Base-by-base conservation (phyloP, 92 coral and sea anemone species). In the Muricea muricata region DNA sequence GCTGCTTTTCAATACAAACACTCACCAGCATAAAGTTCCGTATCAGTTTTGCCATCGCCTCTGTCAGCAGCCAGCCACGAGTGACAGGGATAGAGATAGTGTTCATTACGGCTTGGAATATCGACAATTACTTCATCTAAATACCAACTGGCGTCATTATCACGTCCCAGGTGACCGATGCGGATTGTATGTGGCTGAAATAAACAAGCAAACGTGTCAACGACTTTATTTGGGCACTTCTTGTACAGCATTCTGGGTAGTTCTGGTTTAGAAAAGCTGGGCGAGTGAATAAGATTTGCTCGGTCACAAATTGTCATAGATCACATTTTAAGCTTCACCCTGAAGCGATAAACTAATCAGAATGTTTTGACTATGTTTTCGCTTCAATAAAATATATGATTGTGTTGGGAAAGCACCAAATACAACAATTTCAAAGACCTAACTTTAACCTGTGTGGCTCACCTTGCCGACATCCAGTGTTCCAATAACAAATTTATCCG, bases 381-480 rank as follows among this genome's bases (percentile, higher is more conserved):
- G n/a, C n/a, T n/a, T n/a, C n/a, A n/a, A n/a, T n/a, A n/a, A n/a
- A n/a, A n/a, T n/a, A n/a, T n/a, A n/a, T n/a, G n/a, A n/a, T n/a
- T n/a, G n/a, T n/a, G n/a, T n/a, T n/a, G n/a, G n/a, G n/a, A n/a
- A n/a, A n/a, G n/a, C n/a, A n/a, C n/a, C n/a, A n/a, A n/a, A n/a
- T n/a, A n/a, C n/a, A n/a, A n/a, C n/a, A n/a, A n/a, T n/a, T n/a
- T n/a, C n/a, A n/a, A n/a, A n/a, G n/a, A n/a, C n/a, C n/a, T n/a
- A n/a, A n/a, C 20, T 20, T 24, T 54, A 2, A 6, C 61, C 6
- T 25, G 15, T 54, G 61, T 60, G 12, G n/a, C 87, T 20, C 84
- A 97, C 99, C 97, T 63, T 93, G 34, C 99, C 99, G 18, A 97
- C 99, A 86, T 97, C 99, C 71, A 97, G 90, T 37, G 99, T 97